phyloP scores from a whole-genome alignment of 2,113 vertebrate species.

The Eira barbara region DNA sequence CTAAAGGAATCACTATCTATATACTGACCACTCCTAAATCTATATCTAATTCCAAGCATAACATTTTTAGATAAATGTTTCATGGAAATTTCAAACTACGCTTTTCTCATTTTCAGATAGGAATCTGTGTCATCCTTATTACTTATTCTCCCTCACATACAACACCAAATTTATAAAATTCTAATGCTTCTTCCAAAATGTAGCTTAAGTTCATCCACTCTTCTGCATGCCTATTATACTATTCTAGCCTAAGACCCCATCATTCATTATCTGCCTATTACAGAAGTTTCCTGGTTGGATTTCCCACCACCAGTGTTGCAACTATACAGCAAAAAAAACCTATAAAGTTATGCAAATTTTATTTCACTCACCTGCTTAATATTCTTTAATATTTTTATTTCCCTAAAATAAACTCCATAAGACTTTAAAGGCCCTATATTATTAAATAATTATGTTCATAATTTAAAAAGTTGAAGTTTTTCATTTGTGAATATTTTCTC shows the following conservation, averaged over 20 bases:
- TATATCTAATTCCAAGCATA: neutral
- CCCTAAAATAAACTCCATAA: neutral
- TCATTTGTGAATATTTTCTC: neutral
- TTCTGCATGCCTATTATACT: neutral
- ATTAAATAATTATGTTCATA: neutral
- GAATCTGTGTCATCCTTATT: neutral
- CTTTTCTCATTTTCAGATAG: neutral
- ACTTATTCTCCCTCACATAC: neutral
- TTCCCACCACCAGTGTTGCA: neutral
- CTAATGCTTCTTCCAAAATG: neutral
- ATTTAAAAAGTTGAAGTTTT: neutral
- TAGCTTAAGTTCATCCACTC: neutral
- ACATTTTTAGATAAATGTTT: neutral
- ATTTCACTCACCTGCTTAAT: neutral
- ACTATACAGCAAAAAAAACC: neutral
- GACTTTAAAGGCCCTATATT: neutral
- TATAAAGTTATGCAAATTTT: neutral
- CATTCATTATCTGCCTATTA: neutral
- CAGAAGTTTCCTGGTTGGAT: neutral
- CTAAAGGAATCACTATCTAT: neutral
- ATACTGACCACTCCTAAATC: neutral
- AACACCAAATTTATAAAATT: neutral
- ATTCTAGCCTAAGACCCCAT: neutral
- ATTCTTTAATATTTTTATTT: neutral
- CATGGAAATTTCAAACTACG: neutral